A percentile compares a stretch with the other conserved stretches of the same genome.
These are phyloP conservation scores for Sitobion miscanthi DNA, from an alignment of 1,140 invertebrate species.

Conservation along the genomic window DNA sequence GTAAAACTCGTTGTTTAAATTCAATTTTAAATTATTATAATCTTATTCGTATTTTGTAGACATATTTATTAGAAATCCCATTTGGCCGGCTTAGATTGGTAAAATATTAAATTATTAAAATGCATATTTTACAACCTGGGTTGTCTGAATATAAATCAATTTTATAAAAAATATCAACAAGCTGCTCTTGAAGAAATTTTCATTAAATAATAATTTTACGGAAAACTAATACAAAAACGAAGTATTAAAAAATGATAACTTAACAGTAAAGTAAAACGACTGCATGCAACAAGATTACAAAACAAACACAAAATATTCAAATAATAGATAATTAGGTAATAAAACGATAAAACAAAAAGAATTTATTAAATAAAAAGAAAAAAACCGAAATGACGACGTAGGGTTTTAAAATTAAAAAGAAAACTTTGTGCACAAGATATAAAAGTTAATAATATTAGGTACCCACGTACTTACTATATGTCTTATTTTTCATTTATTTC, in stretches of 20 bases:
- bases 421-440: neutral
- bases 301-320: neutral
- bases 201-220: neutral
- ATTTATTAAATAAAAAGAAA: neutral
- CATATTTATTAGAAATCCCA: neutral
- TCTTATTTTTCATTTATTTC: neutral
- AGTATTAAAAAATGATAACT: neutral
- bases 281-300: neutral
- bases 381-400: neutral
- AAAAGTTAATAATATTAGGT: neutral
- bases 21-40: neutral
- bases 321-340: neutral
- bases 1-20: neutral
- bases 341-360: neutral
- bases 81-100: neutral
- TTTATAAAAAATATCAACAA: neutral
- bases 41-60: neutral
- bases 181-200: neutral
- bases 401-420: neutral
- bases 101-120: neutral
- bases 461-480: too few relatives aligned
- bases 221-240: neutral
- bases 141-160: neutral
- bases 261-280: neutral
- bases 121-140: neutral